Evolutionary conservation across 1,140 invertebrate species (phyloP).

Genomic region (Chelonus insularis): DNA sequence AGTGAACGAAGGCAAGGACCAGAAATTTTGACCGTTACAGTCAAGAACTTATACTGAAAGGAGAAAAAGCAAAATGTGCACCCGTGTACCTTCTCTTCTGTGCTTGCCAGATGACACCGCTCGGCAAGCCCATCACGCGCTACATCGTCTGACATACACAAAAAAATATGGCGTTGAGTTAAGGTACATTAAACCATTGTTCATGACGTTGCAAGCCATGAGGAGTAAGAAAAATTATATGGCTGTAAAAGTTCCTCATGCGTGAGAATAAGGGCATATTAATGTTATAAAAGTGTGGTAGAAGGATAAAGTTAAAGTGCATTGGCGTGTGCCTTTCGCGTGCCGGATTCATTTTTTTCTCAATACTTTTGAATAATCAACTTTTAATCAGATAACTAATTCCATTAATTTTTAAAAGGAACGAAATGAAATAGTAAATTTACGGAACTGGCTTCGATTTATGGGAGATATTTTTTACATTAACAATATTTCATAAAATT

Average conservation of each 20-base stretch:
- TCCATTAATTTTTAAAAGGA: no score
- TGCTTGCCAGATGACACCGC: conserved; percentile 36
- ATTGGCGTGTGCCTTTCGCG: conserved; percentile 21
- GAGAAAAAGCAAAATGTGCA: conserved; percentile 10
- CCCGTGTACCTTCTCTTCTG: conserved; percentile 12
- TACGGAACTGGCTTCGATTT: no score
- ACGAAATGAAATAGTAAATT: no score
- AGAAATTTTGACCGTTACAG: conserved; percentile 1
- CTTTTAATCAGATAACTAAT: no score
- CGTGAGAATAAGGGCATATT: conserved; percentile 18
- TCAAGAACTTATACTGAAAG: background rate
- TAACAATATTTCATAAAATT: no score
- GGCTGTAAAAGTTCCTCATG: conserved; percentile 1
- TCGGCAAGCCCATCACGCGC: conserved; percentile 27
- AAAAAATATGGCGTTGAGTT: conserved; percentile 14
- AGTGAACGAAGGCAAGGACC: background rate
- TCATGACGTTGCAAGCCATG: background rate
- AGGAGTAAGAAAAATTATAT: conserved; percentile 16
- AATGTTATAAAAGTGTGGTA: background rate
- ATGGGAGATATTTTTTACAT: no score
- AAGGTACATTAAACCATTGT: background rate
- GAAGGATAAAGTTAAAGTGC: conserved; percentile 11
- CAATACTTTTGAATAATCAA: no score
- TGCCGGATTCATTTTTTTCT: conserved; percentile 18
- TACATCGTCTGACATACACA: conserved; percentile 13